Percentiles rank a stretch among this genome's conserved stretches.
Conservation (phyloP, 2,888 invertebrate species). For the Hirtodrosophila confusa region DNA sequence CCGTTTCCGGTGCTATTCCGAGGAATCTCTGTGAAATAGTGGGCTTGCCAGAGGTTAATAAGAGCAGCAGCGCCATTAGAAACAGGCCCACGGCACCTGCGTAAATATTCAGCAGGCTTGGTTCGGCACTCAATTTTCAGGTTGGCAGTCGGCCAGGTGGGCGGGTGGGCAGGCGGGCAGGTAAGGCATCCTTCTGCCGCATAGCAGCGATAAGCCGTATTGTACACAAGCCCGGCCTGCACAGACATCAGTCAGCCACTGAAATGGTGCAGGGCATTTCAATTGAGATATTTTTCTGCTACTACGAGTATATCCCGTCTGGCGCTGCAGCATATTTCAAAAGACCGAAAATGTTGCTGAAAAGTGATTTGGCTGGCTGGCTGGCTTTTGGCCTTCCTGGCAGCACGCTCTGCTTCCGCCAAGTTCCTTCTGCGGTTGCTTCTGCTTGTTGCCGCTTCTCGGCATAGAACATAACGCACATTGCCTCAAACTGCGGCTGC, state of each 20-base stretch:
- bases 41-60: constrained; percentile 43
- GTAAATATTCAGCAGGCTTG: constrained; percentile 31
- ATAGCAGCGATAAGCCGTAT: constrained; percentile 5
- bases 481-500: constrained; percentile 16
- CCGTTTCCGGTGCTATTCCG: constrained; percentile 2
- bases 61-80: constrained; percentile 12
- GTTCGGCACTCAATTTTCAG: constrained; percentile 27
- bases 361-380: constrained; percentile 16
- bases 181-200: constrained; percentile 7
- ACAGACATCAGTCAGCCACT: constrained; percentile 7
- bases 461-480: constrained; percentile 9
- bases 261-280: constrained; percentile 57
- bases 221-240: constrained; percentile 4
- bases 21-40: constrained; percentile 49
- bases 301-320: constrained; percentile 10
- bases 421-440: constrained; percentile 4
- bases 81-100: constrained; percentile 20
- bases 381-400: constrained; percentile 21
- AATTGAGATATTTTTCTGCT: constrained; percentile 59
- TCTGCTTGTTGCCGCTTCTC: constrained; percentile 8
- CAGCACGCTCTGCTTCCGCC: constrained; percentile 6
- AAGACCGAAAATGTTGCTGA: constrained; percentile 27
- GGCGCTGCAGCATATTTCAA: constrained; percentile 20
- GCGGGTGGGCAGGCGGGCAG: no score
- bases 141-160: constrained; percentile 23